Evolutionary conservation across 2,113 vertebrate genomes (phyloP).

Genomic region (Macroglossus sobrinus): DNA sequence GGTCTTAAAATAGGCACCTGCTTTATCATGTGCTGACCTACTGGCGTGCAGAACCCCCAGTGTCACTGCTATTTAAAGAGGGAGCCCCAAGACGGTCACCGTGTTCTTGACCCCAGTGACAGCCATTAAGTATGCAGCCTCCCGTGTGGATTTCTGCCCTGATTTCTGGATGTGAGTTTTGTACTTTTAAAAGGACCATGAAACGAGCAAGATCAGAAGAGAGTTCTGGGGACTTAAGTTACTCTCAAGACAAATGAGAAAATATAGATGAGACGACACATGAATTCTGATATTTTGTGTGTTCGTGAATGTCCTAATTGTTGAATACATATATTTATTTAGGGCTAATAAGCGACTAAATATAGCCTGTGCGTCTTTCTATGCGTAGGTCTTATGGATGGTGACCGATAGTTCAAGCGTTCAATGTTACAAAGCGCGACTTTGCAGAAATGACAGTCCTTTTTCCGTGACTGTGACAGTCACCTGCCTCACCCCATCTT

Average conservation of each 20-base stretch:
- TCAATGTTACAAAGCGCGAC: neutral
- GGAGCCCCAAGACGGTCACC: neutral
- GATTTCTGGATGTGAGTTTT: neutral
- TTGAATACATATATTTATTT: neutral
- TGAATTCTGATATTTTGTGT: neutral
- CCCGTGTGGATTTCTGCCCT: neutral
- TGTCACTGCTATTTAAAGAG: neutral
- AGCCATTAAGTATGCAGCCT: neutral
- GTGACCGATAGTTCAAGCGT: neutral
- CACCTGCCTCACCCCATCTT: rapidly evolving
- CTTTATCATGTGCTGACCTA: conserved; percentile 22
- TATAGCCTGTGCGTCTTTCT: neutral
- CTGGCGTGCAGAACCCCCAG: conserved; percentile 1
- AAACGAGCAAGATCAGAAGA: neutral
- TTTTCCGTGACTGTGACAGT: neutral
- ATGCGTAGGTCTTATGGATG: neutral
- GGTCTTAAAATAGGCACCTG: conserved; percentile 24
- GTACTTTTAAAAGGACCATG: neutral
- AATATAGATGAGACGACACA: neutral
- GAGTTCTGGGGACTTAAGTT: neutral
- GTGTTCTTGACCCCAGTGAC: neutral
- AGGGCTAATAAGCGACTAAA: too few relatives aligned
- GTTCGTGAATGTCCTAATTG: neutral
- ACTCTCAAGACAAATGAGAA: neutral
- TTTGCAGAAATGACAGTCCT: neutral